Percentiles rank a stretch among this genome's conserved stretches.
Evolutionary conservation across 2,888 invertebrate genomes (phyloP).

Genomic region (Spialia ferax): DNA sequence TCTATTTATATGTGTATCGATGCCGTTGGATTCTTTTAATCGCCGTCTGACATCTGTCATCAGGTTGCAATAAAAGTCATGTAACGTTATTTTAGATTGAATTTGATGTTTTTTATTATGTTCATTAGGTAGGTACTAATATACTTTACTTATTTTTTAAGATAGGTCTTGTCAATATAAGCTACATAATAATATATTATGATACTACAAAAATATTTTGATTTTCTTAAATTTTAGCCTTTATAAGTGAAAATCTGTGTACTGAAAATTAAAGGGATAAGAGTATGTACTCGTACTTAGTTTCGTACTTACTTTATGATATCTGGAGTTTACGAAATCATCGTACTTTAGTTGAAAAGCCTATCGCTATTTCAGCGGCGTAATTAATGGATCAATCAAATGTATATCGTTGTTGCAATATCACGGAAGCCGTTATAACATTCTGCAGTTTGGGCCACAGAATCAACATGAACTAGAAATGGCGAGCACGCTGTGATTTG

Average conservation of each 20-base stretch:
- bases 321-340: constrained; percentile 18
- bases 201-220: not conserved
- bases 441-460: constrained; percentile 33
- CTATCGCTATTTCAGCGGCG: constrained; percentile 37
- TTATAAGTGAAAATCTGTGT: not conserved
- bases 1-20: not conserved
- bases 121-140: no score
- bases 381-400: constrained; percentile 53
- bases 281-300: no score
- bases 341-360: constrained; percentile 29
- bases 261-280: no score
- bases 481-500: not conserved
- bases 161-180: no score
- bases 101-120: not conserved
- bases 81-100: not conserved
- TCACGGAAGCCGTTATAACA: constrained; percentile 45
- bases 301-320: constrained; percentile 7
- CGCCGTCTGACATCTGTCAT: not conserved
- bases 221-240: not conserved
- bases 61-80: not conserved
- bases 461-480: not conserved
- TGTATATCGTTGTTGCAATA: constrained; percentile 44
- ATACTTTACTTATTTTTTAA: not conserved
- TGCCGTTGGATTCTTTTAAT: constrained; percentile 9
- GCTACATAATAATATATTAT: no score